A percentile compares a stretch with the other conserved stretches of the same genome.
These are phyloP conservation scores for Stomorhina lunata DNA, from an alignment of 2,888 invertebrate genomes.

Conservation along the genomic window DNA sequence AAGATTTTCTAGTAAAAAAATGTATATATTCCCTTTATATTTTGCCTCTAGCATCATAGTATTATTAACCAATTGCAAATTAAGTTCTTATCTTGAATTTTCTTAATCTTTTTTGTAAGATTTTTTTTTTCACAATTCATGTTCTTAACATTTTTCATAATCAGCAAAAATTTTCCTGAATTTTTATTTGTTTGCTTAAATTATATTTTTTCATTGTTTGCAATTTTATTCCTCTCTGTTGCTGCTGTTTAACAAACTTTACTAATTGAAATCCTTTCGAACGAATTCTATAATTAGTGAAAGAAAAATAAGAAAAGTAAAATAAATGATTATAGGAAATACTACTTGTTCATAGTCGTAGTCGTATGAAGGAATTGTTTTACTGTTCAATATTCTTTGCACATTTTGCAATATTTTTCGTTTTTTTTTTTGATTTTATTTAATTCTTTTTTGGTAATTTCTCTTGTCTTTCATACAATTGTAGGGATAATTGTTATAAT, in stretches of 20 bases:
- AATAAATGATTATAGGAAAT: background rate
- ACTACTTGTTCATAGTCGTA: too few relatives aligned
- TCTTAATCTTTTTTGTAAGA: background rate
- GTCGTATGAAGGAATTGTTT: background rate
- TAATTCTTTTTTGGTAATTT: background rate
- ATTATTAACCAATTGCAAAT: background rate
- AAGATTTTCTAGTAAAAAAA: too few relatives aligned
- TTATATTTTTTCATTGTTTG: too few relatives aligned
- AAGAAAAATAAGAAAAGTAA: constrained; percentile 11
- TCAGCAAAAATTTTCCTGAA: constrained; percentile 39
- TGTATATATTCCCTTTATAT: too few relatives aligned
- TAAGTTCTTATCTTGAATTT: background rate
- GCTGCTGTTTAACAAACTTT: constrained; percentile 34
- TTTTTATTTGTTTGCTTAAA: background rate
- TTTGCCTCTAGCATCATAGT: too few relatives aligned
- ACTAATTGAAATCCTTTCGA: constrained; percentile 53
- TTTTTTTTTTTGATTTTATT: background rate
- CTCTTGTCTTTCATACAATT: background rate
- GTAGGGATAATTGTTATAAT: constrained; percentile 35
- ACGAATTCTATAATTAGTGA: constrained; percentile 37
- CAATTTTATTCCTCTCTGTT: background rate
- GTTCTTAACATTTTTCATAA: constrained; percentile 10
- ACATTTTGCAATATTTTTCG: background rate
- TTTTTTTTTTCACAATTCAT: background rate
- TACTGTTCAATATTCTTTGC: background rate